These are phyloP conservation scores for Phainopepla nitens DNA, from an alignment of 2,113 vertebrate species.

Conservation along the genomic window DNA sequence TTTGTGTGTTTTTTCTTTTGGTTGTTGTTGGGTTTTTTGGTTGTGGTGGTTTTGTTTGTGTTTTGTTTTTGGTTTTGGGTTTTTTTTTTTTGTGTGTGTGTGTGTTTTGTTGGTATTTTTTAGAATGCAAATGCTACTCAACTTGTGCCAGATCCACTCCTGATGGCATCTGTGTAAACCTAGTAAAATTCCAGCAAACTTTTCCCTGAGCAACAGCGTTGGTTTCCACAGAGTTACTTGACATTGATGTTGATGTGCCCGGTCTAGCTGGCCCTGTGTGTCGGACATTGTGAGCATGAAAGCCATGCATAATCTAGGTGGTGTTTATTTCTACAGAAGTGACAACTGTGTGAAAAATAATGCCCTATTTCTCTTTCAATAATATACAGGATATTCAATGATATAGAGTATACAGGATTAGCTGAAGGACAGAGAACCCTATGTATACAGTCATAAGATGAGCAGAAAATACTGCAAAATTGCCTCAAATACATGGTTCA, in stretches of 20 bases:
- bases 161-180: not conserved
- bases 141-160: not conserved
- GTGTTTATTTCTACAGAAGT: not conserved
- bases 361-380: not conserved
- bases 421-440: not conserved
- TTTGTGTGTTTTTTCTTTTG: not conserved
- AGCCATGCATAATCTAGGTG: not conserved
- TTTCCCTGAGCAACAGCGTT: not conserved
- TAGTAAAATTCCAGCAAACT: not conserved
- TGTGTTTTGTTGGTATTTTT: no score
- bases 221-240: not conserved
- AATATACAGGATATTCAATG: not conserved
- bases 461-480: not conserved
- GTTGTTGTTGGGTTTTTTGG: no score
- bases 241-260: not conserved
- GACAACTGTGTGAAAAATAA: not conserved
- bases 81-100: not conserved
- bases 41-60: no score
- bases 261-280: not conserved
- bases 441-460: not conserved
- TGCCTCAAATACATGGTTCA: not conserved
- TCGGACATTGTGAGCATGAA: not conserved
- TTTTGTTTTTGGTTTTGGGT: no score
- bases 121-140: not conserved
- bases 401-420: not conserved